Base-by-base conservation (phyloP, 2,888 invertebrate species). In the Atrina japonica region DNA sequence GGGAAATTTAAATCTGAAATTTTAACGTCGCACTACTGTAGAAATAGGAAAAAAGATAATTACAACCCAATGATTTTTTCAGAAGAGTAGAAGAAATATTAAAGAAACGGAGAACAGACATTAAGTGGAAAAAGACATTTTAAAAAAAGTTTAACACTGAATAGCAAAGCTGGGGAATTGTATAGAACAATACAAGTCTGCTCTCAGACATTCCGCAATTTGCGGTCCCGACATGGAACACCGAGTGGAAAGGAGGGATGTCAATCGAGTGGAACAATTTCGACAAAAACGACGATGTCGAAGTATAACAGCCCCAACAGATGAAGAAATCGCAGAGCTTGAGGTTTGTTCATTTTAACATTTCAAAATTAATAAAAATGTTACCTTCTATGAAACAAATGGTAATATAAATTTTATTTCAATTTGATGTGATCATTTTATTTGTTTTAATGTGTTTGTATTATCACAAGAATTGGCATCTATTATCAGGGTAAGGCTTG, bases 181-280 rank as follows among this genome's bases (percentile, higher is more conserved):
- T 53, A 74, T 86, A 30, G 85, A 86, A 73, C 71, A 83, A 9
- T 86, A 83, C 64, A 83, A 80, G 35, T 77, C 79, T 11, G 81
- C 79, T 9, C 75, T 80, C 41, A 52, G 76, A 55, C 63, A 77
- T 35, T 77, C 77, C 40, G 64, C 81, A 16, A 73, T 77, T n/a
- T 68, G 71, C 49, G 67, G 78, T 16, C 56, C 73, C 45, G 66
- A 73, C 23, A 67, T 70, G 55, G 66, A 72, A 21, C 56, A 56
- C 50, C 58, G 41, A 56, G 75, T 76, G n/a, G 81, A 81, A 30
- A 80, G 78, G 58, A 63, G 78, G 35, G 82, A 82, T 50, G 50
- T 52, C 30, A 25, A 45, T 16, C 66, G 59, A 61, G 41, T 27
- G 27, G 70, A 70, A 35, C 59, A 75, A 52, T 82, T 82, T 58